phyloP scores from a whole-genome alignment of 2,797 vertebrate genomes.

The Tapera naevia region DNA sequence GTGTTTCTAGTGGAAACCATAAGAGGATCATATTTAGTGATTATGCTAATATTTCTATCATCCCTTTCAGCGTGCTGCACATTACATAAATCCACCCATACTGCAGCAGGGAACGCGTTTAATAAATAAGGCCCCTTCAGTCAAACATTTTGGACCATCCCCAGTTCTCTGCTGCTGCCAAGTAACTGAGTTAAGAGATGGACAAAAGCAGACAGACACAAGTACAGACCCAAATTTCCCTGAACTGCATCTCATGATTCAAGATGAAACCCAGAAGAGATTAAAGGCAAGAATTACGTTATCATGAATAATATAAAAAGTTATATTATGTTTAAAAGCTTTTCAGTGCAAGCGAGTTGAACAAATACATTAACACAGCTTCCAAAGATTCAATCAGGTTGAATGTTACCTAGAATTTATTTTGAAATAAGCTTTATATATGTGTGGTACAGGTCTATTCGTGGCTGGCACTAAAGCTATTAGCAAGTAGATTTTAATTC shows the following conservation, averaged over 20 bases:
- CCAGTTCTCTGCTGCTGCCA: conserved; percentile 84
- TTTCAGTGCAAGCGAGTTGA: conserved; percentile 72
- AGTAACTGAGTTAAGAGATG: conserved; percentile 91
- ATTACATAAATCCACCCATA: conserved; percentile 85
- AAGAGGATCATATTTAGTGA: conserved; percentile 37
- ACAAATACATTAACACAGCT: conserved; percentile 77
- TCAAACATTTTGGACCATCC: conserved; percentile 79
- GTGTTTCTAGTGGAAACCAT: conserved; percentile 1
- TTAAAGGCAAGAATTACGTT: conserved; percentile 81
- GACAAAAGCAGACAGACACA: conserved; percentile 89
- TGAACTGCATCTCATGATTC: conserved; percentile 90
- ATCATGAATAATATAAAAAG: conserved; percentile 79
- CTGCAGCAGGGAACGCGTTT: conserved; percentile 83
- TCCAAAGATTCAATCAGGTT: conserved; percentile 72
- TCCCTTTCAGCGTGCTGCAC: conserved; percentile 86
- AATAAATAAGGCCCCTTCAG: conserved; percentile 86
- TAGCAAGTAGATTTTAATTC: conserved; percentile 74
- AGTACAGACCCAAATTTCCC: conserved; percentile 86
- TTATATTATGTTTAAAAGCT: conserved; percentile 77
- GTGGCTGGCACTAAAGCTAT: conserved; percentile 65
- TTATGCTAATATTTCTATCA: conserved; percentile 67
- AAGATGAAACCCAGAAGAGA: conserved; percentile 89
- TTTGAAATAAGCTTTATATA: conserved; percentile 73
- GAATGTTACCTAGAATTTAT: conserved; percentile 76
- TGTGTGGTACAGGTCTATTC: conserved; percentile 66